Evolutionary conservation across 2,797 vertebrate genomes (phyloP).

Genomic region (Lacerta agilis): DNA sequence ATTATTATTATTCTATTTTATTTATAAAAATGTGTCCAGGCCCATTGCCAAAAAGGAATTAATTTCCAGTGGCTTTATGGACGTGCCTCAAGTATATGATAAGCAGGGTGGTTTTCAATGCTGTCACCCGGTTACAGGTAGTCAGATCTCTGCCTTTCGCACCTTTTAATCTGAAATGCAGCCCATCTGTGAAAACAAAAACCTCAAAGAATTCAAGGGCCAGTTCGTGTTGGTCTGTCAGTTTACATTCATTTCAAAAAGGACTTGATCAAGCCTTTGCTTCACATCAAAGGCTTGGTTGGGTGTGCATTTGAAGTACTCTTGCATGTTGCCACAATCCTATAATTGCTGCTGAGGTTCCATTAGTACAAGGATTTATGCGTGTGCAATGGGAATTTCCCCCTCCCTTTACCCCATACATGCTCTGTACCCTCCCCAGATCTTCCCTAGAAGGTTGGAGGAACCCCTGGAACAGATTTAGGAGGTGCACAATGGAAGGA

Average conservation of each 20-base stretch:
- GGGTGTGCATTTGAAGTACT: too few species aligned
- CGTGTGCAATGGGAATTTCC: too few species aligned
- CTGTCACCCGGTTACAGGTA: neutral
- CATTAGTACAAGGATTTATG: too few species aligned
- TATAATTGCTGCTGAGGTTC: too few species aligned
- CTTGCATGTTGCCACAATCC: too few species aligned
- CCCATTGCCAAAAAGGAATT: conserved; percentile 53
- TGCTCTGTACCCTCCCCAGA: too few species aligned
- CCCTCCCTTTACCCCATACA: too few species aligned
- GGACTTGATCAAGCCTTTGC: neutral
- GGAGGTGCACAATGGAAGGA: too few species aligned
- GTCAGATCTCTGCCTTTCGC: fast-evolving
- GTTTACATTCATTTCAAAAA: neutral
- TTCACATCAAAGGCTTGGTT: too few species aligned
- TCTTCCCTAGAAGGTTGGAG: too few species aligned
- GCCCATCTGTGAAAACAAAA: neutral
- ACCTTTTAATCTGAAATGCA: fast-evolving
- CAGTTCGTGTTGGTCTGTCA: neutral
- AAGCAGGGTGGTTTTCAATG: conserved; percentile 29
- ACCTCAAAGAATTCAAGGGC: neutral
- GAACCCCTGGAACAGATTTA: too few species aligned
- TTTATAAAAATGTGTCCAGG: conserved; percentile 32
- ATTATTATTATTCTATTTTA: too few species aligned
- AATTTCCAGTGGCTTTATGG: conserved; percentile 42
- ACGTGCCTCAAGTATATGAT: conserved; percentile 49